A percentile compares a stretch with the other conserved stretches of the same genome.
phyloP scores from a whole-genome alignment of 37 sponge, comb jelly and placozoan genomes.

The Geodia barretti region DNA sequence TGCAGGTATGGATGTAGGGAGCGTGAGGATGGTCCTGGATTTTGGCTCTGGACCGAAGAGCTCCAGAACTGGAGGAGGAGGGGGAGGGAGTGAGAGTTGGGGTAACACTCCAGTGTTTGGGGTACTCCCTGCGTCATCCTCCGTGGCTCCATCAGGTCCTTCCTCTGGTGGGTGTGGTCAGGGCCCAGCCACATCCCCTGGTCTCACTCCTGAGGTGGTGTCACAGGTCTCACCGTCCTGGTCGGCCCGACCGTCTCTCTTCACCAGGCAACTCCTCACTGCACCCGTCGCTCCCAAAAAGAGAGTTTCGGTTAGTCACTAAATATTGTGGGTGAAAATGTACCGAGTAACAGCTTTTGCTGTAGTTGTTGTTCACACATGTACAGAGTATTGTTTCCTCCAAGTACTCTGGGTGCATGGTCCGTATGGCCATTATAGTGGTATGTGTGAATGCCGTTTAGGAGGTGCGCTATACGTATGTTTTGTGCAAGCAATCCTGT shows the following conservation, averaged over 20 bases:
- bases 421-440: no score
- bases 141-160: neutral
- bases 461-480: no score
- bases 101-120: slow-evolving; percentile 8
- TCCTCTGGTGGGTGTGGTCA: no score
- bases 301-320: neutral
- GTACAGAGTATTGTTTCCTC: no score
- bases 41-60: slow-evolving; percentile 37
- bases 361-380: no score
- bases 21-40: slow-evolving; percentile 14
- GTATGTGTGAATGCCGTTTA: no score
- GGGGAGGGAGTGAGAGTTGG: neutral
- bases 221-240: neutral
- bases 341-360: no score
- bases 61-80: neutral
- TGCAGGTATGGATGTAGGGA: neutral
- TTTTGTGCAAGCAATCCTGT: no score
- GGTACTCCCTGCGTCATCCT: neutral
- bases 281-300: neutral
- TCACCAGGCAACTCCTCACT: neutral
- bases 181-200: no score
- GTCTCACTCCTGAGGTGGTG: no score
- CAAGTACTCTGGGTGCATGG: no score
- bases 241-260: neutral
- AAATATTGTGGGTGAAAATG: neutral